phyloP scores from a whole-genome alignment of 2,888 invertebrate genomes.

The Apamea epomidion region DNA sequence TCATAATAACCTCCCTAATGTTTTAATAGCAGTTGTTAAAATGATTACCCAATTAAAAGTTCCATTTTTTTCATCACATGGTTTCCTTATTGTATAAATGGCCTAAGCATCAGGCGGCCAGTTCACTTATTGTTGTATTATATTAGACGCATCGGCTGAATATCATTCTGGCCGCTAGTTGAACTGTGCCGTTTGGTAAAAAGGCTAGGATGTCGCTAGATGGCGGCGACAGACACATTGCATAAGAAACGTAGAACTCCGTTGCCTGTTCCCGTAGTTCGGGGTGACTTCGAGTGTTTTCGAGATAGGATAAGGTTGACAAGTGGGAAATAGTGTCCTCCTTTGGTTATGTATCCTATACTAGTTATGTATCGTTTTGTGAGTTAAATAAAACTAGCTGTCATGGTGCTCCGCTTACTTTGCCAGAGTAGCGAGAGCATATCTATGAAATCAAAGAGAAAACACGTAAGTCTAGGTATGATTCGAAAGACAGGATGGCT shows the following conservation, averaged over 20 bases:
- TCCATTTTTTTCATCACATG: no score
- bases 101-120: no score
- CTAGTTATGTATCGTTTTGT: not conserved
- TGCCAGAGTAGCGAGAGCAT: not conserved
- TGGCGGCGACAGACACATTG: not conserved
- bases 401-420: not conserved
- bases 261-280: not conserved
- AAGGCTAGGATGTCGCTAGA: no score
- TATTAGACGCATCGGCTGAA: no score
- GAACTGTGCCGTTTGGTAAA: no score
- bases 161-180: no score
- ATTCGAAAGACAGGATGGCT: not conserved
- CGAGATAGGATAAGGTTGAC: not conserved
- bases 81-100: no score
- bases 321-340: not conserved
- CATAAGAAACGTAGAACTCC: conserved; percentile 10
- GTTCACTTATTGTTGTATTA: no score
- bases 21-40: no score
- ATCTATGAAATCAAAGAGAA: not conserved
- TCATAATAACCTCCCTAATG: no score
- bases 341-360: no score
- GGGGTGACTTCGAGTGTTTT: not conserved
- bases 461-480: not conserved
- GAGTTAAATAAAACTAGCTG: conserved; percentile 1
- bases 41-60: no score